Conservation (phyloP, 2,113 vertebrate species). For the Hippocampus barbouri region DNA sequence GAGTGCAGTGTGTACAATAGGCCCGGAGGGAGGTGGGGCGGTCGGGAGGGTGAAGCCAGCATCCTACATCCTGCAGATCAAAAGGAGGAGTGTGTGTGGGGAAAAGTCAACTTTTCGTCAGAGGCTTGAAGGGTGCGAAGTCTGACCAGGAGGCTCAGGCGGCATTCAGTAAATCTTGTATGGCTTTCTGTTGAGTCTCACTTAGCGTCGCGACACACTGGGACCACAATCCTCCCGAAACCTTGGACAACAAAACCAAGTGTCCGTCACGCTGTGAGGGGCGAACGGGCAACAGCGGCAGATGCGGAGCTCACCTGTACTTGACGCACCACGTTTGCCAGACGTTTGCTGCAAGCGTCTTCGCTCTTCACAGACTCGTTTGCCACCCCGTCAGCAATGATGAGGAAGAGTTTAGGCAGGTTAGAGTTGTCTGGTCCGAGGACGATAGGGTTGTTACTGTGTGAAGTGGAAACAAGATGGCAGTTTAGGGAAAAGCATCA, state of each 20-base stretch:
- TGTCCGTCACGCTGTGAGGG: background rate
- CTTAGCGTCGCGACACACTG: conserved; percentile 91
- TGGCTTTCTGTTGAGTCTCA: conserved; percentile 91
- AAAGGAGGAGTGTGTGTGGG: conserved; percentile 46
- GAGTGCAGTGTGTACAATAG: conserved; percentile 10
- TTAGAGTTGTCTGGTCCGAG: conserved; percentile 94
- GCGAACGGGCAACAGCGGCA: background rate
- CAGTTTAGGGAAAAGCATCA: background rate
- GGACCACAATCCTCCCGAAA: conserved; percentile 90
- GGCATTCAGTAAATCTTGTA: conserved; percentile 92
- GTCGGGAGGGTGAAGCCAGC: conserved; percentile 27
- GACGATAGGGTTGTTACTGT: conserved; percentile 93
- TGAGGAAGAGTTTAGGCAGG: conserved; percentile 91
- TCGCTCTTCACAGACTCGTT: conserved; percentile 92
- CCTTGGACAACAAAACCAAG: conserved; percentile 63
- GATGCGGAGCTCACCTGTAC: conserved; percentile 78
- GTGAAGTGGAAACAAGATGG: background rate
- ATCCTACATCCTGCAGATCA: conserved; percentile 62
- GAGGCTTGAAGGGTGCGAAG: conserved; percentile 40
- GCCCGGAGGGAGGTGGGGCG: background rate
- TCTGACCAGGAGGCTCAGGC: conserved; percentile 78
- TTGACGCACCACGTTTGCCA: conserved; percentile 96
- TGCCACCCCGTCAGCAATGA: conserved; percentile 92
- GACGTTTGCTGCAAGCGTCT: conserved; percentile 88
- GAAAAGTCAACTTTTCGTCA: conserved; percentile 49